phyloP scores from a whole-genome alignment of 2,888 invertebrate genomes.

The Ceraclea dissimilis region DNA sequence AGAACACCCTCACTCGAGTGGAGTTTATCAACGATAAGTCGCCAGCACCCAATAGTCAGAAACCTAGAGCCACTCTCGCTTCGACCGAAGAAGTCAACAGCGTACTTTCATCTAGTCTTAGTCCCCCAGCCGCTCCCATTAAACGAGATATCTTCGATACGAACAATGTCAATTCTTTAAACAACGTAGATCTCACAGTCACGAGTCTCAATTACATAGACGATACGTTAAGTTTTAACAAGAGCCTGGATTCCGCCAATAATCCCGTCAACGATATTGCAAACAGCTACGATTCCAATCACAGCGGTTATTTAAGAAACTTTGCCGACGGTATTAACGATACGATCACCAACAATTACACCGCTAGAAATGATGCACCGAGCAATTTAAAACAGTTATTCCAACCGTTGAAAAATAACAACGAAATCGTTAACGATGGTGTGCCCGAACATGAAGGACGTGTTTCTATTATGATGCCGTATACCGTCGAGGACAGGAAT shows the following conservation, averaged over 20 bases:
- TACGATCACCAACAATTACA: slow-evolving; percentile 9
- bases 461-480: neutral
- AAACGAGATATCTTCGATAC: slow-evolving; percentile 39
- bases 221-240: slow-evolving; percentile 47
- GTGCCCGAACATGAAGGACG: neutral
- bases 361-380: slow-evolving; percentile 16
- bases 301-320: slow-evolving; percentile 40
- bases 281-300: slow-evolving; percentile 43
- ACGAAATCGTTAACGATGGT: neutral
- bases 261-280: slow-evolving; percentile 45
- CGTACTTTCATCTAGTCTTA: slow-evolving; percentile 42
- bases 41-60: slow-evolving; percentile 30
- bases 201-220: slow-evolving; percentile 57
- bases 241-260: slow-evolving; percentile 45
- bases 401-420: slow-evolving; percentile 17
- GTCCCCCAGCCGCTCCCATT: slow-evolving; percentile 37
- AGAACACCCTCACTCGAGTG: slow-evolving; percentile 36
- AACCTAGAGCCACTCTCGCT: slow-evolving; percentile 45
- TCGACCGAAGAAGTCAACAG: slow-evolving; percentile 48
- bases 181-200: slow-evolving; percentile 43
- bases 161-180: slow-evolving; percentile 41
- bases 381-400: slow-evolving; percentile 21
- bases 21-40: slow-evolving; percentile 12
- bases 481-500: neutral
- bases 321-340: slow-evolving; percentile 40